Percentiles rank a stretch among this genome's conserved stretches.
phyloP scores from a whole-genome alignment of 2,113 vertebrate genomes.

The Xiphophorus hellerii region DNA sequence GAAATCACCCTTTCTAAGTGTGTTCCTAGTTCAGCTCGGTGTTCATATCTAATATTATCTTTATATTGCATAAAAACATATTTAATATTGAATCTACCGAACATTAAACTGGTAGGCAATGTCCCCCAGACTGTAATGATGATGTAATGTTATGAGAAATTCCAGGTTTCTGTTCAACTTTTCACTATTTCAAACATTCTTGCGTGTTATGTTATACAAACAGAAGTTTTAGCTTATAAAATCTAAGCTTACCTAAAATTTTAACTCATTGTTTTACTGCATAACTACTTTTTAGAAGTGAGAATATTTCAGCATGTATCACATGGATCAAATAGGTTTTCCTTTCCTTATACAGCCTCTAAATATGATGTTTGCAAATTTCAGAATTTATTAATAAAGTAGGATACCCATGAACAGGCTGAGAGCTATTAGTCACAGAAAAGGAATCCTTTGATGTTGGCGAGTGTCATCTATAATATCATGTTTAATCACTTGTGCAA shows the following conservation, averaged over 20 bases:
- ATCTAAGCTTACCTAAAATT: background rate
- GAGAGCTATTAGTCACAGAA: background rate
- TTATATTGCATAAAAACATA: background rate
- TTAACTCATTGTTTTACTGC: background rate
- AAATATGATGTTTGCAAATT: background rate
- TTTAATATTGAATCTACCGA: background rate
- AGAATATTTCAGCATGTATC: background rate
- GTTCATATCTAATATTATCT: background rate
- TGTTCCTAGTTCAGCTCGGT: background rate
- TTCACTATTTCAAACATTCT: background rate
- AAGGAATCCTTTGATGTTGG: background rate
- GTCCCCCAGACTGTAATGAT: background rate
- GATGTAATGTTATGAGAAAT: background rate
- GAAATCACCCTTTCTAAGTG: background rate
- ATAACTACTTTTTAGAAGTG: background rate
- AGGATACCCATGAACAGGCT: background rate
- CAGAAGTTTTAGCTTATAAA: background rate
- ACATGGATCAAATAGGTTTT: background rate
- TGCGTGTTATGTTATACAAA: background rate
- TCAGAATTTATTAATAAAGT: background rate
- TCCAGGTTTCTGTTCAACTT: background rate
- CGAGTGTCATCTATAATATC: background rate
- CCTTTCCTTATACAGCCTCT: background rate
- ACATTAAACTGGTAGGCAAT: background rate
- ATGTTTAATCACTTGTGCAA: background rate